Percentiles rank a stretch among this genome's conserved stretches.
phyloP scores from a whole-genome alignment of 2,113 vertebrate species.

The Chamaetylas fuelleborni region DNA sequence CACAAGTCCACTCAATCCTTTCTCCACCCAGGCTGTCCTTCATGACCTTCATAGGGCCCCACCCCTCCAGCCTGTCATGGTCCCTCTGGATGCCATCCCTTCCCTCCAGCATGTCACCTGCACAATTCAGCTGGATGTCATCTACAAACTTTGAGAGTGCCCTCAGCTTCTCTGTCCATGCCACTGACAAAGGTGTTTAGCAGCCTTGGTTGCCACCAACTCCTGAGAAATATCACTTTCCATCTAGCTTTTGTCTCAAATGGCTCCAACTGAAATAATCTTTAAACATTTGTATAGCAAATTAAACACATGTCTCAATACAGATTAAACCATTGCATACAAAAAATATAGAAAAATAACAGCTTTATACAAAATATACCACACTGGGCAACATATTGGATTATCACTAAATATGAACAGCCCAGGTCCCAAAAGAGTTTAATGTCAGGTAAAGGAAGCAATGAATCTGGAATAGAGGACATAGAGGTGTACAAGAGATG shows the following conservation, averaged over 20 bases:
- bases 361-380: too few species aligned
- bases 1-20: too few species aligned
- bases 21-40: background rate
- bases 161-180: background rate
- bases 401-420: background rate
- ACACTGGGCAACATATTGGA: too few species aligned
- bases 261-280: background rate
- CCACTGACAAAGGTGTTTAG: background rate
- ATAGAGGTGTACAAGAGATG: background rate
- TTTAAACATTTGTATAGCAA: background rate
- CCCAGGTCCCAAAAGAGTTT: background rate
- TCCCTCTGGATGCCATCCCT: background rate
- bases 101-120: background rate
- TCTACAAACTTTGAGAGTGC: background rate
- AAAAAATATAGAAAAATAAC: background rate
- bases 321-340: background rate
- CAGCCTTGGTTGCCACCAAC: background rate
- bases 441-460: background rate
- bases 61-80: background rate
- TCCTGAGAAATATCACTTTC: background rate
- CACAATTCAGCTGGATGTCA: background rate
- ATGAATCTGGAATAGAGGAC: accelerated
- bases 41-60: too few species aligned
- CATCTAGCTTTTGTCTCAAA: background rate
- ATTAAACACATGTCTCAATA: background rate